phyloP scores from a whole-genome alignment of 2,888 invertebrate species.

The Dinocampus coccinellae region DNA sequence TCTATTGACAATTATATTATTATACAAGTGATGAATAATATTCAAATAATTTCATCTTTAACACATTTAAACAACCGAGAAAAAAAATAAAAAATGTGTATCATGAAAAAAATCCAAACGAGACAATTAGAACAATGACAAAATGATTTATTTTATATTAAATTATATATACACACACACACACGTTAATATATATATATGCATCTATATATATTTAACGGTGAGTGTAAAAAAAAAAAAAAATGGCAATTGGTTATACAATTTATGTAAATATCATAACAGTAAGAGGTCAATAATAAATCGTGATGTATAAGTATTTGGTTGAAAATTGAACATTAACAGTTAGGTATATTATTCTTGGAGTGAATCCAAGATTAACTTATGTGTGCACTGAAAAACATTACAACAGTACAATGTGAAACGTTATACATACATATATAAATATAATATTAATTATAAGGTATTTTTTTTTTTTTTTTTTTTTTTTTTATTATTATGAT shows the following conservation, averaged over 20 bases:
- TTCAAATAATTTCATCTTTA: neutral
- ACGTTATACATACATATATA: neutral
- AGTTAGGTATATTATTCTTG: conserved; percentile 32
- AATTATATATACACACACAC: too few relatives aligned
- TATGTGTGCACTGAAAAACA: conserved; percentile 25
- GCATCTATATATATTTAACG: neutral
- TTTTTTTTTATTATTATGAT: too few relatives aligned
- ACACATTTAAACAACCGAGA: neutral
- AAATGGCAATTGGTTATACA: neutral
- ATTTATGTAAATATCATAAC: neutral
- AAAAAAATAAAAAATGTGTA: too few relatives aligned
- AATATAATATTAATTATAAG: neutral
- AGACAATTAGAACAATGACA: too few relatives aligned
- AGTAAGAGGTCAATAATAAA: neutral
- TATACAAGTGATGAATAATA: conserved; percentile 31
- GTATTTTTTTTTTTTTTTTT: too few relatives aligned
- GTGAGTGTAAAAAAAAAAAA: neutral
- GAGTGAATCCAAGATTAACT: conserved; percentile 27
- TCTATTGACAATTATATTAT: neutral
- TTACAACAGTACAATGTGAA: conserved; percentile 5
- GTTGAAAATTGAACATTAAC: conserved; percentile 16
- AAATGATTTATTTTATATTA: neutral
- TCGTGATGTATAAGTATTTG: conserved; percentile 9
- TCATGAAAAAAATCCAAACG: neutral
- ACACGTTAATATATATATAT: too few relatives aligned